phyloP scores from a whole-genome alignment of 2,113 vertebrate species.

The Neopipo cinnamomea region DNA sequence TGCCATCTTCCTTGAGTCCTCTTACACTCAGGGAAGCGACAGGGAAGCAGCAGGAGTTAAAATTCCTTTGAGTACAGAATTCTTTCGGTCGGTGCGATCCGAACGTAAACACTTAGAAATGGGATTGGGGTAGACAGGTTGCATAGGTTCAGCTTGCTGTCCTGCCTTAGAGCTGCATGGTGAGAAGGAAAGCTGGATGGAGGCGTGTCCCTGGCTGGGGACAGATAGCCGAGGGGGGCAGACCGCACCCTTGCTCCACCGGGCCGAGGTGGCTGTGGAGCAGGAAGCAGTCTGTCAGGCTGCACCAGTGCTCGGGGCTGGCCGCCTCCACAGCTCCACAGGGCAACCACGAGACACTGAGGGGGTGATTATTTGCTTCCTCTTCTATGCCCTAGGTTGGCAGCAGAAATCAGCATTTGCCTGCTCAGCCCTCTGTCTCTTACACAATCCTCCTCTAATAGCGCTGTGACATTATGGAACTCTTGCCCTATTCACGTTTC shows the following conservation, averaged over 20 bases:
- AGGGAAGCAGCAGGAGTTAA: neutral
- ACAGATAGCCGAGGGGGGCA: rapidly evolving
- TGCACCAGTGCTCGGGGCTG: neutral
- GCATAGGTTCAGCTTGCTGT: neutral
- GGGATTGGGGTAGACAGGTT: neutral
- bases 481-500: neutral
- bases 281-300: neutral
- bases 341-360: neutral
- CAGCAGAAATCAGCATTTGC: neutral
- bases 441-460: neutral
- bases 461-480: neutral
- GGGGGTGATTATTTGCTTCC: neutral
- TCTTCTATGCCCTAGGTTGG: neutral
- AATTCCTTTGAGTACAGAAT: neutral
- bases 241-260: rapidly evolving
- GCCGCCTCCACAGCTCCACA: rapidly evolving
- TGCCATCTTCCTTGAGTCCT: neutral
- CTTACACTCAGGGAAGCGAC: rapidly evolving
- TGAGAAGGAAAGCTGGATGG: neutral
- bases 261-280: neutral
- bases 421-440: neutral
- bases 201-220: neutral
- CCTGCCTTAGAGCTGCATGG: rapidly evolving
- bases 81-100: rapidly evolving
- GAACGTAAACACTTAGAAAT: neutral